A percentile compares a stretch with the other conserved stretches of the same genome.
Conservation (phyloP, 2,797 vertebrate species). For the Sciurus vulgaris region DNA sequence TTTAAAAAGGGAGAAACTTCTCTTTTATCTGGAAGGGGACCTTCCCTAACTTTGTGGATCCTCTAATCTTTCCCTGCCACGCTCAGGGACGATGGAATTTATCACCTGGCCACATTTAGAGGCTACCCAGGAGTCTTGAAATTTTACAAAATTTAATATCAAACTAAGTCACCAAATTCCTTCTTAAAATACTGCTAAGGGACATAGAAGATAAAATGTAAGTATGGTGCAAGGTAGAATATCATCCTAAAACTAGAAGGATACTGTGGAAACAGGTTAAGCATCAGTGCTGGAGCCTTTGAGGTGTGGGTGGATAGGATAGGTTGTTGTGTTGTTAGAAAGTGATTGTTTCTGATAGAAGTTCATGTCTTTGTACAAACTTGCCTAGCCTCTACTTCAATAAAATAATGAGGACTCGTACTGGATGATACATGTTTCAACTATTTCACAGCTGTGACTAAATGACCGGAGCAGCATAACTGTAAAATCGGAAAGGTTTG, state of each 20-base stretch:
- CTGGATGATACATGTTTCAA: not conserved
- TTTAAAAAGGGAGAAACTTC: not conserved
- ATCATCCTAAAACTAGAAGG: not conserved
- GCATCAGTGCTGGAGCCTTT: not conserved
- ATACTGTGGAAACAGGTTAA: not conserved
- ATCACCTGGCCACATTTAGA: not conserved
- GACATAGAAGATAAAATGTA: not conserved
- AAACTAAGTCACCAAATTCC: not conserved
- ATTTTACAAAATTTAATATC: not conserved
- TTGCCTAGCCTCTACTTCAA: not conserved
- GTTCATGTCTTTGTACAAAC: not conserved
- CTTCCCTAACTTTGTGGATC: not conserved
- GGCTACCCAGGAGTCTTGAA: not conserved
- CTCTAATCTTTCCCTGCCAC: not conserved
- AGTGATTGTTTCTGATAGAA: slow-evolving; percentile 19
- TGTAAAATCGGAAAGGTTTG: too few relatives aligned
- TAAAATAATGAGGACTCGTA: not conserved
- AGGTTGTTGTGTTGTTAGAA: not conserved
- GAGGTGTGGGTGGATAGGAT: not conserved
- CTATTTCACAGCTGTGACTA: too few relatives aligned
- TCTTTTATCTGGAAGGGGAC: not conserved
- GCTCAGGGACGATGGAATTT: not conserved
- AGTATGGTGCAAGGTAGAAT: not conserved
- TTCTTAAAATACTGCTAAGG: not conserved
- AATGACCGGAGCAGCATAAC: too few relatives aligned